Evolutionary conservation across 2,113 vertebrate genomes (phyloP), one percentile per base, ranked within the genome.

Genomic region (Tenrec ecaudatus): DNA sequence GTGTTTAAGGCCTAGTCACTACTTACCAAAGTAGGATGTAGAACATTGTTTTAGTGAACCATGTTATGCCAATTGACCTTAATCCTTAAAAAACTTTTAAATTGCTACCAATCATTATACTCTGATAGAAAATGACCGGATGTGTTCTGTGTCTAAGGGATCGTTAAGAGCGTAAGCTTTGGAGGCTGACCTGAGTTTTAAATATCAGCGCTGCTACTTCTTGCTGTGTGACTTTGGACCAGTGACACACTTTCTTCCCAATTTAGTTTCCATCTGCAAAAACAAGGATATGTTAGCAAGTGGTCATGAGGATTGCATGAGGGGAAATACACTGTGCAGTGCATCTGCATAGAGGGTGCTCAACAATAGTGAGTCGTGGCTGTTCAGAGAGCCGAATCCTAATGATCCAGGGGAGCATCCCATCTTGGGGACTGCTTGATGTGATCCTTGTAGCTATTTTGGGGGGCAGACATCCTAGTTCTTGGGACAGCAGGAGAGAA

Each of bases 61-160:
- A 53, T 53, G 47, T 53, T 53, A 53, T 53, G 47, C 47, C 47
- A 53, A 53, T 53, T 14, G 47, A 53, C 47, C 12, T 53, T 5
- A 53, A 53, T 10, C 6, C 47, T 53, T 53, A 53, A 53, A 53
- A 53, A 5, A 53, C 2, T 53, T 53, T 82, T 22, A 29, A 22
- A 62, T 68, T 58, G 36, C n/a, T 69, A 36, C 47, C 60, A 40
- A 11, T 87, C 43, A 19, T 81, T 23, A 93, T 38, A 86, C 76
- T 88, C 3, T 25, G 15, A 83, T 27, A 64, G 62, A 64, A 64
- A 64, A 25, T 27, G 58, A 29, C n/a, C n/a, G n/a, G 43, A 60
- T 86, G 38, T 19, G 91, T 95, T 69, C 80, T 40, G 73, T 92
- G 88, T 94, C 29, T 79, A 88, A 82, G 27, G 2, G 66, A 25